Base-by-base conservation (phyloP, 2,888 invertebrate species). In the Micropterix aruncella region DNA sequence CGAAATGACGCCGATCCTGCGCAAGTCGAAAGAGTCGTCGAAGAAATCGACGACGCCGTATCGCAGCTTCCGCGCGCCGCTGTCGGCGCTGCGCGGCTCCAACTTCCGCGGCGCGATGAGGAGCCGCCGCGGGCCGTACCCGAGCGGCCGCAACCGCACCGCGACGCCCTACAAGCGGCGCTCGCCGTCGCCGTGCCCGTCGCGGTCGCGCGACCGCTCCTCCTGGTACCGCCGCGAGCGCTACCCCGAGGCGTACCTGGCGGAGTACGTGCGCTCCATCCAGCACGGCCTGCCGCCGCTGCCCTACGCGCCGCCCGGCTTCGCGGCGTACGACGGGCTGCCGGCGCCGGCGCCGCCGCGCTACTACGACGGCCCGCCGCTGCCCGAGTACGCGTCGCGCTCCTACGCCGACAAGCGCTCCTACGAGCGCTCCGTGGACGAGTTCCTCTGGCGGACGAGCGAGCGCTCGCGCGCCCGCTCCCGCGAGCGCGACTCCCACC, bases 231-330 rank as follows among this genome's bases (percentile, higher is more conserved):
- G 75, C 4, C 63, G 62, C 47, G 79, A 81, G 15, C 80, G 79
- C 3, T 80, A 79, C 9, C 87, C 87, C n/a, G 87, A 88, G 57
- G 87, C 87, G 1, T 88, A 87, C 61, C 85, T 88, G 18, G 88
- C 87, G 12, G 90, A 91, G 58, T 91, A 90, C 57, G 88, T 91
- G 83, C 74, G 88, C 19, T 84, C 83, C 18, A 86, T 88, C 84
- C 86, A 87, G 57, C 86, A 87, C 55, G 86, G 86, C 57, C 62
- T 88, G 55, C 87, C 90, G 41, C 61, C 74, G 52, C 66, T 70
- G 19, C 68, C 70, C 37, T 76, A 76, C 53, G 65, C 71, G 52
- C 66, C 61, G 15, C 66, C 61, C 15, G 64, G 70, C 16, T 53
- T 67, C 19, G 60, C 73, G 2, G 57, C 66, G n/a, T 80, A 80